phyloP scores from a whole-genome alignment of 2,888 invertebrate genomes.

The Drosophila testacea region DNA sequence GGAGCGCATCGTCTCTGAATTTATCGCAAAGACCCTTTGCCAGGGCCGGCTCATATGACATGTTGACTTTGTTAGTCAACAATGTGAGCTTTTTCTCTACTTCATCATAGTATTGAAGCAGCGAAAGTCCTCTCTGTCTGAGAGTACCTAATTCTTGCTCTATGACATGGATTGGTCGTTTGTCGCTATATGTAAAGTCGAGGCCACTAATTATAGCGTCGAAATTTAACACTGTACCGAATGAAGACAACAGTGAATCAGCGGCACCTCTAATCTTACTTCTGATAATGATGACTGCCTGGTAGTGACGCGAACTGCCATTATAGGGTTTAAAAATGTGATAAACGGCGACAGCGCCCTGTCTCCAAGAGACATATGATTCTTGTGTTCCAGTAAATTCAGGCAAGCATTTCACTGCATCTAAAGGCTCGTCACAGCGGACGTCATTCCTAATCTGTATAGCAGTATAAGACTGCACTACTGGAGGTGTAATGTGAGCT shows the following conservation, averaged over 20 bases:
- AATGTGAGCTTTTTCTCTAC: too few relatives aligned
- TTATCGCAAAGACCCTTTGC: not conserved
- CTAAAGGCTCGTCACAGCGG: too few relatives aligned
- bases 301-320: not conserved
- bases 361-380: not conserved
- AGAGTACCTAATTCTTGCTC: not conserved
- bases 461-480: too few relatives aligned
- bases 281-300: not conserved
- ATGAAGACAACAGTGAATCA: not conserved
- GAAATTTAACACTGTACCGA: not conserved
- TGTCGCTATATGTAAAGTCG: not conserved
- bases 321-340: not conserved
- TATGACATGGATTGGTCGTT: not conserved
- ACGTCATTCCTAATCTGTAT: too few relatives aligned
- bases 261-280: not conserved
- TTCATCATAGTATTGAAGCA: too few relatives aligned
- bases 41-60: not conserved
- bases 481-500: too few relatives aligned
- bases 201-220: not conserved
- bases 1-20: slow-evolving; percentile 3
- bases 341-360: not conserved
- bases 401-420: not conserved
- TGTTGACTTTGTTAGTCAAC: not conserved
- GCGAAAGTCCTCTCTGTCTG: too few relatives aligned
- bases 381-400: not conserved